Base-by-base conservation (phyloP, 2,888 invertebrate genomes). In the Anaspis maculata region DNA sequence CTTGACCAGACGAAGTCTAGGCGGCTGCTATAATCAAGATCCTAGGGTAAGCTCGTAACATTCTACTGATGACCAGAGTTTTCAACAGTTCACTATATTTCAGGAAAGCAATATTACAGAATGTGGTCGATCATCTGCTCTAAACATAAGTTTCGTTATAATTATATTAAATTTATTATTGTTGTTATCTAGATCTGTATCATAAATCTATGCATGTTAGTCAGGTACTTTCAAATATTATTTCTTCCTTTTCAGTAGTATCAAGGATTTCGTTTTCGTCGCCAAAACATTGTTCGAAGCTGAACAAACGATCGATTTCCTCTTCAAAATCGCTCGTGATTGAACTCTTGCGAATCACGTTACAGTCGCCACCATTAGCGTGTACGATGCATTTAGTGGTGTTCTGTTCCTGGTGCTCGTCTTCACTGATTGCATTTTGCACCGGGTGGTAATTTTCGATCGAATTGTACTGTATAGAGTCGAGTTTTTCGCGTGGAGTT, bases 11-110 rank as follows among this genome's bases (percentile, higher is more conserved):
- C 66, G 85, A 42, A 70, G 79, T 36, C 70, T 86, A 14, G 76
- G 79, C 37, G 83, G 79, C 34, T 88, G 88, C 58, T 87, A 73
- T 54, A 84, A 85, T 30, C 77, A 81, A 48, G 81, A 87, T 64
- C 76, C 77, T 22, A 67, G 75, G 67, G 82, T 82, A 64, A 65
- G 50, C 11, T 22, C 25, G 26, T 27, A n/a, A n/a, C n/a, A n/a
- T n/a, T n/a, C n/a, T n/a, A n/a, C n/a, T n/a, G n/a, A n/a, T n/a
- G n/a, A n/a, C n/a, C n/a, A n/a, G n/a, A n/a, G n/a, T n/a, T n/a
- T n/a, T n/a, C n/a, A n/a, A n/a, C n/a, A n/a, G n/a, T n/a, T n/a
- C n/a, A n/a, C n/a, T n/a, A n/a, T n/a, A n/a, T n/a, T n/a, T n/a
- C 32, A 66, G 65, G 72, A 73, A 53, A 41, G 57, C 16, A 67